Evolutionary conservation across 2,113 vertebrate species (phyloP), one percentile per base, ranked within the genome.

Genomic region (Dromiciops gliroides): DNA sequence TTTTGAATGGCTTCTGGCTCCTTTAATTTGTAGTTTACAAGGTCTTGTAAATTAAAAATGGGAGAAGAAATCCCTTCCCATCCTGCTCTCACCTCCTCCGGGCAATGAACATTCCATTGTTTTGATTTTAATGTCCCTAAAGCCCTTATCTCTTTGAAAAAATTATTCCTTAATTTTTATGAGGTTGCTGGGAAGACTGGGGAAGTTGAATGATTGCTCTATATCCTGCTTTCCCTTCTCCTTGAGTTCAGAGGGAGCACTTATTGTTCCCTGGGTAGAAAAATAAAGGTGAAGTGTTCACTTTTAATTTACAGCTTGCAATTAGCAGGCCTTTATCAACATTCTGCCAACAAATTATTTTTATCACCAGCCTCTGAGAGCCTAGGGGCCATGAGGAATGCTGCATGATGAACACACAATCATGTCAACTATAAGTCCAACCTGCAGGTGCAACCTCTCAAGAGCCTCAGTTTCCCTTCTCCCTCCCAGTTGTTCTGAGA

Each of bases 291-390:
- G 93, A 95, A 90, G 90, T 0, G 93, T 96, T 98, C n/a, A 0
- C 31, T 48, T 96, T 0, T 94, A 96, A 98, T 98, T 98, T 98
- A 98, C 97, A 90, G 98, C 97, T 96, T 83, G 90, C 94, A 97
- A 98, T 97, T 98, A 98, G 97, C 95, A 51, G 93, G 95, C 95
- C 90, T 98, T 98, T 96, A 97, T 97, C 98, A 97, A 96, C 95
- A 95, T 83, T 67, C 93, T 96, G 90, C 96, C 60, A 26, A 97
- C 96, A 98, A 98, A 97, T 98, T 97, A 97, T 94, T 96, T 96
- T 97, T 98, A 98, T 95, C 96, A 96, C n/a, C 96, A 91, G 94
- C 48, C 96, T 96, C 97, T 95, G 7, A 1, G 93, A 49, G 96
- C 97, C 94, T 0, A 16, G 90, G 90, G 0, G 89, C 92, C 83